phyloP scores from a whole-genome alignment of 2,797 vertebrate species.

The Hyperoplus lanceolatus region DNA sequence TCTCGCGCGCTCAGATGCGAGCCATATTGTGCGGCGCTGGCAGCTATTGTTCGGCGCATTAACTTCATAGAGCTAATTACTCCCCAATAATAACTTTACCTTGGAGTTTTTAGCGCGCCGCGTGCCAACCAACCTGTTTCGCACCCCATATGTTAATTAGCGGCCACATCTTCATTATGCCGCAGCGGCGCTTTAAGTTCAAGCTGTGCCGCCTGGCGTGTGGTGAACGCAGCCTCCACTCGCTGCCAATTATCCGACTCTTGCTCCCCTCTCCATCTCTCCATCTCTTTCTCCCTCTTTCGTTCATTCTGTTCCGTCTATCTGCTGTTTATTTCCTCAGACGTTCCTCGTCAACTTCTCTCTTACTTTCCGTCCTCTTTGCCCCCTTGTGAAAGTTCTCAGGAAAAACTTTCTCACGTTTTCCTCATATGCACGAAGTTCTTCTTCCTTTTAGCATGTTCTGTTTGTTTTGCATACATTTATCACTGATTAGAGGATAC shows the following conservation, averaged over 20 bases:
- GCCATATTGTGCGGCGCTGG: slow-evolving; percentile 99
- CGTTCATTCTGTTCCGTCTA: slow-evolving; percentile 64
- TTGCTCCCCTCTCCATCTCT: slow-evolving; percentile 65
- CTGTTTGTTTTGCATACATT: slow-evolving; percentile 57
- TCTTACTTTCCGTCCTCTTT: slow-evolving; percentile 55
- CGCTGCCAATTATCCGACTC: slow-evolving; percentile 95
- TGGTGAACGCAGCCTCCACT: slow-evolving; percentile 88
- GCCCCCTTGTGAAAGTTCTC: slow-evolving; percentile 84
- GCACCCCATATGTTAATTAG: slow-evolving; percentile 99
- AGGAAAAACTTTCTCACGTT: slow-evolving; percentile 75
- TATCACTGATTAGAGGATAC: slow-evolving; percentile 73
- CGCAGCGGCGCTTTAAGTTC: slow-evolving; percentile 99
- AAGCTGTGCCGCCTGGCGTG: slow-evolving; percentile 99
- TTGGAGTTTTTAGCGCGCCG: slow-evolving; percentile 96
- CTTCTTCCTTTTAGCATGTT: not conserved
- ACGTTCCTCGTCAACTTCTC: slow-evolving; percentile 55
- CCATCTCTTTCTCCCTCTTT: slow-evolving; percentile 64
- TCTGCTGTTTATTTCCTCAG: slow-evolving; percentile 64
- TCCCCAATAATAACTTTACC: slow-evolving; percentile 99
- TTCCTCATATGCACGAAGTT: slow-evolving; percentile 17
- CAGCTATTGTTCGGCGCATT: slow-evolving; percentile 99
- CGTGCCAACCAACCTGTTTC: slow-evolving; percentile 99
- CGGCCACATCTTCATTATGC: slow-evolving; percentile 99
- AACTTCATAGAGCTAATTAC: slow-evolving; percentile 99
- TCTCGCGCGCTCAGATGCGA: slow-evolving; percentile 93